A percentile compares a stretch with the other conserved stretches of the same genome.
Evolutionary conservation across 2,888 invertebrate species (phyloP).

Genomic region (Leptura quadrifasciata): DNA sequence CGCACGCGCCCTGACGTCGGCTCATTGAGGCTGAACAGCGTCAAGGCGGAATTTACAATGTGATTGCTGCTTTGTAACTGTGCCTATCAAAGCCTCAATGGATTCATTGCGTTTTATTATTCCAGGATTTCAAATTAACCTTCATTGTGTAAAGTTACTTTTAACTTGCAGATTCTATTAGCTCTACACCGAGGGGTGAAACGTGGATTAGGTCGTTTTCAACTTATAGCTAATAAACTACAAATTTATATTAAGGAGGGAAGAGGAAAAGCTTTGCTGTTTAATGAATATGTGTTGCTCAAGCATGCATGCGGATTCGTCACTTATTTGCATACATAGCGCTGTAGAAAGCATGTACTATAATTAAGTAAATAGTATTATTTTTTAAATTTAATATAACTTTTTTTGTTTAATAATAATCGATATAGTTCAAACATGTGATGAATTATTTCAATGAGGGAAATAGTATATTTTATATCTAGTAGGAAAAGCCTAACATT

Average conservation of each 20-base stretch:
- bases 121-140: conserved; percentile 71
- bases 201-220: conserved; percentile 18
- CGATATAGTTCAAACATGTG: too few species aligned
- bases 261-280: background rate
- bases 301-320: background rate
- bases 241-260: conserved; percentile 10
- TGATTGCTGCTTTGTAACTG: conserved; percentile 71
- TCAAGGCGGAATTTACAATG: conserved; percentile 73
- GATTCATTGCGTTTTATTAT: conserved; percentile 67
- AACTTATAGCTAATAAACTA: conserved; percentile 24
- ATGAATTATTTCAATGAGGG: too few species aligned
- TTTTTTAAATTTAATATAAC: too few species aligned
- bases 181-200: conserved; percentile 38
- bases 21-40: conserved; percentile 69
- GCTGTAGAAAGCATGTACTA: background rate
- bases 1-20: conserved; percentile 68
- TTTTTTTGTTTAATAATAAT: too few species aligned
- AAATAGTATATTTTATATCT: too few species aligned
- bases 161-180: conserved; percentile 49
- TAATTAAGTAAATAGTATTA: too few species aligned
- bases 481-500: too few species aligned
- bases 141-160: conserved; percentile 65
- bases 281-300: conserved; percentile 9
- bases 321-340: background rate
- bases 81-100: conserved; percentile 67